Evolutionary conservation across 2,113 vertebrate species (phyloP), one percentile per base, ranked within the genome.

Genomic region (Amphiprion percula): DNA sequence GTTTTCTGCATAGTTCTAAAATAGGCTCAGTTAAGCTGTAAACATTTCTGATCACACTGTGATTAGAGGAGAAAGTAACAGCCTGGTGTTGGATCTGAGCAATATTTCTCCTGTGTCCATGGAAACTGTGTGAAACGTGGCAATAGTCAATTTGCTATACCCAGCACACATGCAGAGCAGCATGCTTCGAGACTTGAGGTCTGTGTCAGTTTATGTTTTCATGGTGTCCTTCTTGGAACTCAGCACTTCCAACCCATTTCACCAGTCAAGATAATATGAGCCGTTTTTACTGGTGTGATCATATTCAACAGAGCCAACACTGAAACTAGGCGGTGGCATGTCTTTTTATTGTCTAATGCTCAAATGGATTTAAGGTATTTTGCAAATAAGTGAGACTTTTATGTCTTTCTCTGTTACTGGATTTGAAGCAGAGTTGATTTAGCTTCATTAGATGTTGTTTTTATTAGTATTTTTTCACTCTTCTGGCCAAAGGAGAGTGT

Each of bases 81-180:
- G 6, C 59, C 46, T 63, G 49, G 37, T 23, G 33, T 24, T 71
- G 24, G 67, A 56, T 64, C 52, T 55, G 47, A 37, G 63, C 47
- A 82, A 44, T 76, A 75, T 80, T 74, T 83, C 53, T 74, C 61
- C 66, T 28, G 79, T 91, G 81, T 76, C 85, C 87, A 90, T 89
- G 88, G 87, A 80, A 89, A 92, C 90, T n/a, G 68, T 79, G 68
- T 60, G 49, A 89, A 83, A 83, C 16, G 47, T 53, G 53, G 67
- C 21, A 21, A 60, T 46, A 64, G 79, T 79, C 66, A 85, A 64
- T 83, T 82, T 66, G 76, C 28, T 24, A 26, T 28, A 76, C 44
- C 16, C 33, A 7, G 53, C 68, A 68, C 78, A 64, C 77, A 77
- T 74, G 64, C 59, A 53, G 28, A 71, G 66, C 58, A 73, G 73